Evolutionary conservation across 2,888 invertebrate genomes (phyloP), one percentile per base, ranked within the genome.

Genomic region (Archaeoteleia sp.): DNA sequence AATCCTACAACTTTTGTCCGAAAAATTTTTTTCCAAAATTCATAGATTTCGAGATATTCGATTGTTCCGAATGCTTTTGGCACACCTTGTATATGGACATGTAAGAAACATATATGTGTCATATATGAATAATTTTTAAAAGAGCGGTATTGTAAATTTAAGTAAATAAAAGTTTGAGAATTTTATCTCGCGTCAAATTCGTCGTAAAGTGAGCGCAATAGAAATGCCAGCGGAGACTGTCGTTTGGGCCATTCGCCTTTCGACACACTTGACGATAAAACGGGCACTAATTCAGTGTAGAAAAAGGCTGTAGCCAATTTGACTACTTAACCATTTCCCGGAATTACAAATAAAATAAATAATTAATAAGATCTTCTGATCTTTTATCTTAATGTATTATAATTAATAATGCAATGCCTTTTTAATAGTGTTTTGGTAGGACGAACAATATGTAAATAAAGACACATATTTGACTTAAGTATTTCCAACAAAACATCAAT

Each of bases 221-320:
- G 51, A 49, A 54, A 35, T 48, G 48, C 48, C 46, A 42, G 34
- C 27, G 6, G 14, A 15, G 35, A 48, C 27, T 35, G 27, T 62
- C 62, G 53, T 46, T 51, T 62, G 54, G 40, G 48, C 54, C 42
- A 55, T 54, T 54, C 46, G 54, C 48, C 54, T 54, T 62, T 62
- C 62, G 48, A 42, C 62, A 35, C 62, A 35, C 37, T 42, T 42
- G 14, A 42, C 46, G 62, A 62, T 54, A 62, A 54, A 5, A 61
- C 62, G 54, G 46, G 29, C 29, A 39, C 53, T 54, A 54, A 62
- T 62, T 62, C 54, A 54, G 40, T 54, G 40, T 39, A 9, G 9
- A 17, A 40, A 45, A 43, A 51, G 29, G 14, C 51, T 51, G 35
- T 45, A 53, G 39, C 25, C 46, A 32, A 43, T 46, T 61, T 46